Evolutionary conservation across 2,888 invertebrate genomes (phyloP).

Genomic region (Esperia sulphurella): DNA sequence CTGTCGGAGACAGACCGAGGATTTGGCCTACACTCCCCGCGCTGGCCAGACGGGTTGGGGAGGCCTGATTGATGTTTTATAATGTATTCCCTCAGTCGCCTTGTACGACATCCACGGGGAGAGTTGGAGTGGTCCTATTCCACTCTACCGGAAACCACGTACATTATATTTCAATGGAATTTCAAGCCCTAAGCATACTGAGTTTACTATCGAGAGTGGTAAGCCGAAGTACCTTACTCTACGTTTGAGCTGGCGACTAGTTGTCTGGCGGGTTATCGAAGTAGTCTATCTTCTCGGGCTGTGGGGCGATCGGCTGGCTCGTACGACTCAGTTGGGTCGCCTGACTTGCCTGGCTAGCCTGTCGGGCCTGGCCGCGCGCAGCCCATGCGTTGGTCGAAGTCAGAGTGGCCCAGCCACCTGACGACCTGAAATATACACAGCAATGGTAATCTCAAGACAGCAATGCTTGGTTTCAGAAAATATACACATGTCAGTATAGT

Average conservation of each 20-base stretch:
- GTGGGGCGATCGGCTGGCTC: conserved; percentile 16
- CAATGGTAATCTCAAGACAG: too few relatives aligned
- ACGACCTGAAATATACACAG: conserved; percentile 25
- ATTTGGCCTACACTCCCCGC: too few relatives aligned
- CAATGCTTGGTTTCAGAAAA: too few relatives aligned
- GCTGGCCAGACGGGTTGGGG: too few relatives aligned
- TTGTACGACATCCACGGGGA: too few relatives aligned
- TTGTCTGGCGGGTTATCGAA: conserved; percentile 74
- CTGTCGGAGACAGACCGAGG: too few relatives aligned
- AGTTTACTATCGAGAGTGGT: background rate
- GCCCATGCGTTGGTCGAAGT: conserved; percentile 69
- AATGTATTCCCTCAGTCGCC: too few relatives aligned
- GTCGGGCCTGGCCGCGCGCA: conserved; percentile 45
- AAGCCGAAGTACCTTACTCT: background rate
- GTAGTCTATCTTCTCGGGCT: conserved; percentile 57
- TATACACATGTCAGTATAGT: too few relatives aligned
- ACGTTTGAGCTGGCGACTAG: conserved; percentile 17
- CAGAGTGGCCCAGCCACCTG: conserved; percentile 67
- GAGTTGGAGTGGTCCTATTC: too few relatives aligned
- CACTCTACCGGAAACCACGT: too few relatives aligned
- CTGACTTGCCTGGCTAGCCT: conserved; percentile 3
- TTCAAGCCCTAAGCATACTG: background rate
- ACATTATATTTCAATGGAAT: too few relatives aligned
- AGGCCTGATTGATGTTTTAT: too few relatives aligned
- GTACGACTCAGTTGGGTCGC: background rate